Evolutionary conservation across 2,888 invertebrate species (phyloP).

Genomic region (Argyra leucocephala): DNA sequence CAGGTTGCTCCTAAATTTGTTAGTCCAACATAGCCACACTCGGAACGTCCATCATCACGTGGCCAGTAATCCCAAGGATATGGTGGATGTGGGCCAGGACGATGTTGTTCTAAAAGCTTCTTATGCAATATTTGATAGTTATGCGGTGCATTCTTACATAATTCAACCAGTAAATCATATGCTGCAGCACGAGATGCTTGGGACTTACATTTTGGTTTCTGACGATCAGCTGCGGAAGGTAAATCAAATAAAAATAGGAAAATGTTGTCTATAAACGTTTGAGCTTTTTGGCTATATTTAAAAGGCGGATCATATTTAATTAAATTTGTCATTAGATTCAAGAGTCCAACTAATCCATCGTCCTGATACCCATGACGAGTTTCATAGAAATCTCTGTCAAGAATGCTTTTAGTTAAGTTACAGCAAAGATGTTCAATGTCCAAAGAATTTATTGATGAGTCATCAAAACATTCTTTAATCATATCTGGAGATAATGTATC

Average conservation of each 20-base stretch:
- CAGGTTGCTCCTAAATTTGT: constrained; percentile 94
- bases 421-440: constrained; percentile 67
- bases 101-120: constrained; percentile 76
- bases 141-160: constrained; percentile 73
- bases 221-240: constrained; percentile 73
- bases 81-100: constrained; percentile 69
- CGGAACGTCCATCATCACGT: constrained; percentile 85
- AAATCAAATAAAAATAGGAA: constrained; percentile 85
- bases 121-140: constrained; percentile 78
- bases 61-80: constrained; percentile 99
- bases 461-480: constrained; percentile 55
- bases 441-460: constrained; percentile 48
- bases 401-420: constrained; percentile 64
- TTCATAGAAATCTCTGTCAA: constrained; percentile 72
- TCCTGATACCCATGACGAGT: constrained; percentile 75
- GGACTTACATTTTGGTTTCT: constrained; percentile 88
- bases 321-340: constrained; percentile 77
- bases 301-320: constrained; percentile 82
- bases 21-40: constrained; percentile 88
- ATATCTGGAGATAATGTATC: constrained; percentile 75
- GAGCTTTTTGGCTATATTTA: constrained; percentile 68
- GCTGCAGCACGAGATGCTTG: constrained; percentile 80
- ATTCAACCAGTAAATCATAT: constrained; percentile 80
- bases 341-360: constrained; percentile 78
- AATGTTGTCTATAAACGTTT: constrained; percentile 50